Evolutionary conservation across 92 coral and sea anemone species (phyloP).

Genomic region (Zoanthus sansibaricus): DNA sequence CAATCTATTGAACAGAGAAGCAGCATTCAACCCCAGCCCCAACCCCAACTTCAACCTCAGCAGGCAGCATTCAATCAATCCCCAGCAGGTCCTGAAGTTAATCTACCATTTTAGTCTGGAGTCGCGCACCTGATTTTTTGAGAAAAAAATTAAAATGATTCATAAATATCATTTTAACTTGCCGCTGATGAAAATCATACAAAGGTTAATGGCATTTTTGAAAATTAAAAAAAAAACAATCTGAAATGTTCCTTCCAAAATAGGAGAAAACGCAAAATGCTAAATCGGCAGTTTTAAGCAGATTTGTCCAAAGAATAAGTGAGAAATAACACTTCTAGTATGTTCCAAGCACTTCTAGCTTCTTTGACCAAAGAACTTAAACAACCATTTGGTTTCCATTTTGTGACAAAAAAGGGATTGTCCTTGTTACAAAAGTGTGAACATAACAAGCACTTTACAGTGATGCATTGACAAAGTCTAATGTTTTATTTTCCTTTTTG

Average conservation of each 20-base stretch:
- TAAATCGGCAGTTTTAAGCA: not conserved
- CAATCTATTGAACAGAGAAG: conserved; percentile 47
- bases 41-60: conserved; percentile 45
- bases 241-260: not conserved
- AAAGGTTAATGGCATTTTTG: not conserved
- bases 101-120: conserved; percentile 31
- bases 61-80: conserved; percentile 29
- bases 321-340: not conserved
- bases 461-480: not conserved
- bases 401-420: not conserved
- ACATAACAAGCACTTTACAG: not conserved
- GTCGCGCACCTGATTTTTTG: not conserved
- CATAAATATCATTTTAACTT: not conserved
- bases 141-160: not conserved
- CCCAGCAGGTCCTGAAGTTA: conserved; percentile 45
- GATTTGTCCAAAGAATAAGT: not conserved
- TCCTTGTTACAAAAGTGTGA: not conserved
- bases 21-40: conserved; percentile 47
- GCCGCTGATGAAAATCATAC: not conserved
- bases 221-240: too few species aligned
- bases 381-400: not conserved
- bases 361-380: not conserved
- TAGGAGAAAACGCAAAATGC: not conserved
- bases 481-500: conserved; percentile 19
- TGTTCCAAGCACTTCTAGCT: not conserved